Evolutionary conservation across 1,140 invertebrate species (phyloP), one percentile per base, ranked within the genome.

Genomic region (Monomorium pharaonis): DNA sequence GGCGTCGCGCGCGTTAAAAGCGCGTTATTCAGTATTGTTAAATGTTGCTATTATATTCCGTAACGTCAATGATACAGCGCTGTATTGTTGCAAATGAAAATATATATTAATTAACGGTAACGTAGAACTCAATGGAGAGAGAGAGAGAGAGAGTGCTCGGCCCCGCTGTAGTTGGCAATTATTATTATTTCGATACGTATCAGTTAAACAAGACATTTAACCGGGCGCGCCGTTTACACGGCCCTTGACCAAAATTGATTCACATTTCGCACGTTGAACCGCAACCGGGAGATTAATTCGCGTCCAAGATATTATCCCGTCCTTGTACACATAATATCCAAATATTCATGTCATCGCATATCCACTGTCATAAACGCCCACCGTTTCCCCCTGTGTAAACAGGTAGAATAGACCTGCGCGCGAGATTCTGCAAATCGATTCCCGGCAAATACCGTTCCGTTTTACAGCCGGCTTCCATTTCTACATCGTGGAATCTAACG

Each of bases 241-340:
- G 33, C 62, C 42, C 27, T 80, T 80, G 63, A 69, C 63, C 77
- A 56, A 80, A 80, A 80, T 80, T 80, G 77, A 69, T 80, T 80
- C 77, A 54, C 63, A 69, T 49, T 69, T 80, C 62, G 77, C 49
- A 18, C 33, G 37, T n/a, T 30, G 63, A 54, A 30, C 65, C 21
- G 14, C 21, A 33, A 30, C n/a, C 33, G 9, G 10, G 47, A 24
- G 49, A 80, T 80, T 80, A 80, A 80, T 80, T 80, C 63, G 21
- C 54, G 30, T 80, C 10, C 77, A 80, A 80, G 77, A 80, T 80
- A 69, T 69, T 80, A 80, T 80, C 76, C 62, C 62, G 24, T 80
- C 33, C 77, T n/a, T 80, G 77, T 69, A 80, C 49, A 80, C 47
- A 80, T 47, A 63, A 49, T 80, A 54, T 69, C 63, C 77, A 80